A percentile compares a stretch with the other conserved stretches of the same genome.
Evolutionary conservation across 23 tunicate genomes (phyloP).

Genomic region (Halocynthia roretzi): DNA sequence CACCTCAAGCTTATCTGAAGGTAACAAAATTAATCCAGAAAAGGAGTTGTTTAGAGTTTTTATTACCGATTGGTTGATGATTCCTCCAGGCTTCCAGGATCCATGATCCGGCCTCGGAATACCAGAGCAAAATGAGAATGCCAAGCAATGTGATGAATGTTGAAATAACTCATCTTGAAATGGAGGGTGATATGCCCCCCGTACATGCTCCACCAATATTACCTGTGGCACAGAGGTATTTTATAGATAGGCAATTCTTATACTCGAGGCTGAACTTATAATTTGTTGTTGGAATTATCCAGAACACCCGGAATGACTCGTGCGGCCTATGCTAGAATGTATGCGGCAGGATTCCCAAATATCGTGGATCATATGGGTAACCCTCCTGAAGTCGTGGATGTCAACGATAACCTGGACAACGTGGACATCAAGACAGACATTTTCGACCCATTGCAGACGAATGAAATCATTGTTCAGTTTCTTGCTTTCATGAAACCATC

Average conservation of each 20-base stretch:
- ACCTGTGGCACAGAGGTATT: conserved; percentile 51
- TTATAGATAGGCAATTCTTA: neutral
- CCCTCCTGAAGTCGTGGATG: conserved; percentile 45
- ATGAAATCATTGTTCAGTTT: conserved; percentile 66
- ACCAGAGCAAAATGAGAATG: neutral
- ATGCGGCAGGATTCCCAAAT: conserved; percentile 53
- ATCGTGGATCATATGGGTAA: conserved; percentile 43
- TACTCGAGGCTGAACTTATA: neutral
- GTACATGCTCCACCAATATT: conserved; percentile 67
- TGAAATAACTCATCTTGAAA: conserved; percentile 63
- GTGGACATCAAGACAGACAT: conserved; percentile 20
- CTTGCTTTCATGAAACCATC: conserved; percentile 55
- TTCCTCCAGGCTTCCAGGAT: no score
- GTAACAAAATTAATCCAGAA: neutral
- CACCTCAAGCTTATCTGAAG: neutral
- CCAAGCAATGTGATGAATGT: conserved; percentile 17
- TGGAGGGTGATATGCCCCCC: conserved; percentile 36
- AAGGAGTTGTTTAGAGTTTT: no score
- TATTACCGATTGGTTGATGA: no score
- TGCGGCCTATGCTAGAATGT: conserved; percentile 64
- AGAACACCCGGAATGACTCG: conserved; percentile 55
- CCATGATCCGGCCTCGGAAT: neutral
- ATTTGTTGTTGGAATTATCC: neutral
- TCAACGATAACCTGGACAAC: conserved; percentile 15
- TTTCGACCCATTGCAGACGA: conserved; percentile 69